Percentiles rank a stretch among this genome's conserved stretches.
Conservation (phyloP, 2,113 vertebrate species). For the Eira barbara region DNA sequence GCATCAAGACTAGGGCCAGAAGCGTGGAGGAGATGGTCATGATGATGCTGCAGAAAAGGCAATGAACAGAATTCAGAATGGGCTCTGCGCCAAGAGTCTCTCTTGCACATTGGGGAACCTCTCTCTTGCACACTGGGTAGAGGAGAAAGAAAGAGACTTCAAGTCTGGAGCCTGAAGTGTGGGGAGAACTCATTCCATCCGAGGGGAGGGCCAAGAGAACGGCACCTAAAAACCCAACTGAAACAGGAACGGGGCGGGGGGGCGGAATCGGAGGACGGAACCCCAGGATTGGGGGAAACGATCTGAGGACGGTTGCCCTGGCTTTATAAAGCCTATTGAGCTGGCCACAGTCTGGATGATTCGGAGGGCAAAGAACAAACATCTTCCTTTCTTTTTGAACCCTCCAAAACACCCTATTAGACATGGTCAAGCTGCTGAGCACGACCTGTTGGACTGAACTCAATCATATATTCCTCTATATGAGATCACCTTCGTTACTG, state of each 20-base stretch:
- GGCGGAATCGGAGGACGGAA: not conserved
- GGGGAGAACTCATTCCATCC: not conserved
- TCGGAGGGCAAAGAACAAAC: not conserved
- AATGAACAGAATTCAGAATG: not conserved
- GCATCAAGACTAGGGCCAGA: constrained; percentile 95
- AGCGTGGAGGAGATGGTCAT: constrained; percentile 98
- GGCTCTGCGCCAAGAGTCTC: not conserved
- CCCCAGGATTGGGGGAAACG: not conserved
- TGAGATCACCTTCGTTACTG: not conserved
- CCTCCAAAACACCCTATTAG: not conserved
- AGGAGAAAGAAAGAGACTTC: not conserved
- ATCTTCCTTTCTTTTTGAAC: not conserved
- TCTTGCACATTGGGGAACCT: not conserved
- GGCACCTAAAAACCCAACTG: accelerated
- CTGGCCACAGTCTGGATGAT: not conserved
- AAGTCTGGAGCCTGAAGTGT: not conserved
- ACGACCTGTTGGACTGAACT: constrained; percentile 33
- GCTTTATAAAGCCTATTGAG: not conserved
- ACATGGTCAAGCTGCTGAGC: not conserved
- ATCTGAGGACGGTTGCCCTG: not conserved
- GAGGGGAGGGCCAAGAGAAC: not conserved
- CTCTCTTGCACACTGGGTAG: not conserved
- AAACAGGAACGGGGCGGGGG: not conserved
- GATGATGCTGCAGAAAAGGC: constrained; percentile 87
- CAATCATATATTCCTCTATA: not conserved